A percentile compares a stretch with the other conserved stretches of the same genome.
Evolutionary conservation across 2,797 vertebrate genomes (phyloP).

Genomic region (Dryobates pubescens): DNA sequence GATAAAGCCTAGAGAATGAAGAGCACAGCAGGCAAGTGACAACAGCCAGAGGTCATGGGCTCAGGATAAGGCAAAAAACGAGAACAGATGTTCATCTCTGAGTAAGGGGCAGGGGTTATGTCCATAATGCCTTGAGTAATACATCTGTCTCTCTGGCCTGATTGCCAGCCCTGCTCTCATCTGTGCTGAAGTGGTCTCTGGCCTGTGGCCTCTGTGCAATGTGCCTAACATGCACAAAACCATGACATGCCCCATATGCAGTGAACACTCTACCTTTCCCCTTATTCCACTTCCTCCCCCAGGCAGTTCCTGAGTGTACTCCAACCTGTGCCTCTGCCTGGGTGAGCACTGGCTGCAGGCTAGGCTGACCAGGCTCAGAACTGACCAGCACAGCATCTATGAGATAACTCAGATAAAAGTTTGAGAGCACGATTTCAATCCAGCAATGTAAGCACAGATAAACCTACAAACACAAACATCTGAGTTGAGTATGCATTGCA

Average conservation of each 20-base stretch:
- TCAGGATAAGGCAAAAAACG: not conserved
- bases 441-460: not conserved
- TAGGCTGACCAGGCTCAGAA: not conserved
- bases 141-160: not conserved
- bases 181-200: not conserved
- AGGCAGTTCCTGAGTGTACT: not conserved
- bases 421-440: not conserved
- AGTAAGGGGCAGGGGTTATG: not conserved
- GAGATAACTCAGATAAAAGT: not conserved
- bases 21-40: not conserved
- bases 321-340: not conserved
- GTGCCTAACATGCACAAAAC: not conserved
- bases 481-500: rapidly evolving
- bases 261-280: not conserved
- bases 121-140: not conserved
- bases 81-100: conserved; percentile 20
- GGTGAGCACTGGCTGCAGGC: not conserved
- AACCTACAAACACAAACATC: not conserved
- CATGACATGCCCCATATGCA: not conserved
- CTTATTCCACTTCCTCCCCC: not conserved
- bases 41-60: conserved; percentile 20
- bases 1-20: conserved; percentile 14
- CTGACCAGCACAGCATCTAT: not conserved
- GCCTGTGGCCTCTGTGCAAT: not conserved
- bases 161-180: not conserved